Base-by-base conservation (phyloP, 2,113 vertebrate genomes). In the Nibea coibor region DNA sequence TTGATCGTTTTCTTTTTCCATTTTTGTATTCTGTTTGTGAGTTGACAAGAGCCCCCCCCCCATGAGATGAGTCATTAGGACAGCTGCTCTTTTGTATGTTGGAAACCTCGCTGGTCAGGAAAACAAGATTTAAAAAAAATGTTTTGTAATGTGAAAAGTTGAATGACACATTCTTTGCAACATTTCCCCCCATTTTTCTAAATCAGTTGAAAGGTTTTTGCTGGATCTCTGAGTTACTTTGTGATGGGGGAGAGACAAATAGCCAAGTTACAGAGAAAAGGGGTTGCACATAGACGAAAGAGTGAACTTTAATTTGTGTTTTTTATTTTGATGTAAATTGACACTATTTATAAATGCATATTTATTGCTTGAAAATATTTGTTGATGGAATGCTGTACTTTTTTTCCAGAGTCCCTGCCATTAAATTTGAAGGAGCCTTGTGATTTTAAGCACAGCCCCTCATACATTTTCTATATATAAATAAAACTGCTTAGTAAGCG, bases 301-400 rank as follows among this genome's bases (percentile, higher is more conserved):
- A 97, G 96, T 96, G 96, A 96, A 97, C 94, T 97, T 97, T 95
- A 96, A 96, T 96, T 97, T 96, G 76, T 97, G 94, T 89, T 97
- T 97, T 96, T 78, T 87, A 96, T 98, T 96, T 97, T 96, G 95
- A 97, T 98, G 97, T 98, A 98, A 97, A 98, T 98, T 97, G 96
- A 98, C 96, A 97, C 96, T 99, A 99, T 99, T 99, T 99, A 99
- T 99, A 99, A 99, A 98, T 97, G 96, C 97, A 97, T 98, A 99
- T 99, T 99, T 99, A 99, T 99, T 99, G 97, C 97, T 98, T 98
- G 97, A 96, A 97, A 96, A 97, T 99, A 97, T 98, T 99, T 99
- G 97, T 99, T 96, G 95, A 98, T 98, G 96, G 97, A 98, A 99
- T 98, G 97, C 97, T 98, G 96, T 97, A 96, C 96, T 97, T 97